These are phyloP conservation scores for Thecocarcelia acutangulata DNA, from an alignment of 2,888 invertebrate genomes.

Conservation along the genomic window DNA sequence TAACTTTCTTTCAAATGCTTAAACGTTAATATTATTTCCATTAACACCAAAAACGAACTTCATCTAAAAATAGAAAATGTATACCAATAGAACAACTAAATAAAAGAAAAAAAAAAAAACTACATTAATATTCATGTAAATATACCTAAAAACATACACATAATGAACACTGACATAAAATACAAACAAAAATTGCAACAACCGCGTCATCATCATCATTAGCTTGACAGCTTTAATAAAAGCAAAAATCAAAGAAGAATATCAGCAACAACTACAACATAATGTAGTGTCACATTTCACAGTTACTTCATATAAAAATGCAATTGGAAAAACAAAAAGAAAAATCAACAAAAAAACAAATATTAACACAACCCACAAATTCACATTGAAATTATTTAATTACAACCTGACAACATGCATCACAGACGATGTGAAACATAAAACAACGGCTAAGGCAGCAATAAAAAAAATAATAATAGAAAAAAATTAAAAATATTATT, in stretches of 20 bases:
- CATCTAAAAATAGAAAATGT: constrained; percentile 29
- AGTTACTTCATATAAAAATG: constrained; percentile 53
- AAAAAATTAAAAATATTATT: constrained; percentile 5
- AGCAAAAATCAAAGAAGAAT: constrained; percentile 1
- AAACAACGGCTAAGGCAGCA: constrained; percentile 10
- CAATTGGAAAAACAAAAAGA: constrained; percentile 20
- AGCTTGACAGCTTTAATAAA: constrained; percentile 34
- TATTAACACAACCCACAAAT: constrained; percentile 59
- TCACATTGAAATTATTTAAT: constrained; percentile 68
- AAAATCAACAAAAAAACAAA: constrained; percentile 15
- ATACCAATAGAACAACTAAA: constrained; percentile 27
- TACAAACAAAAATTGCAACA: constrained; percentile 28
- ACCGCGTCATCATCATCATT: constrained; percentile 51
- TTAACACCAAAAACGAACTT: constrained; percentile 40
- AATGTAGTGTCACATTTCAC: constrained; percentile 67
- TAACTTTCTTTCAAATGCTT: constrained; percentile 36
- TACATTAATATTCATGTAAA: not conserved
- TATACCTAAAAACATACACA: not conserved
- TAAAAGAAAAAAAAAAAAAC: constrained; percentile 14
- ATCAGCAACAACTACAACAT: constrained; percentile 25
- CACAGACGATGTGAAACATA: constrained; percentile 28
- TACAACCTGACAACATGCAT: constrained; percentile 59
- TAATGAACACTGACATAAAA: constrained; percentile 13
- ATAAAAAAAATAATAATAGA: not conserved
- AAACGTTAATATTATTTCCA: constrained; percentile 30